Conservation (phyloP, 1,140 invertebrate genomes). For the Hydropsyche tenuis region DNA sequence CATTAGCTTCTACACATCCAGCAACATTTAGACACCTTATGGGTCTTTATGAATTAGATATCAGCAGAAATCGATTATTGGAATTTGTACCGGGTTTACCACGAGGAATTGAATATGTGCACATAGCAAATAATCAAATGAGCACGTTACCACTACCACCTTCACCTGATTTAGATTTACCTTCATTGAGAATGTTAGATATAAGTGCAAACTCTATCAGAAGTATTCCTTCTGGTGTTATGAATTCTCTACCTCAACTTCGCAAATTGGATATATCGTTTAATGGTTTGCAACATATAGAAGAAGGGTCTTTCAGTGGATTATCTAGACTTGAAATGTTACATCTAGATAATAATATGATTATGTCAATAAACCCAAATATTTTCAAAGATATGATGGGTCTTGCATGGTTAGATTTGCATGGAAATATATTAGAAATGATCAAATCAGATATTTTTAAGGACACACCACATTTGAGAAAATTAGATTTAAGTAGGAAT, state of each 20-base stretch:
- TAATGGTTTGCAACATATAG: slow-evolving; percentile 75
- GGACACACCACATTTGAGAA: slow-evolving; percentile 69
- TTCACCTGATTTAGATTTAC: slow-evolving; percentile 72
- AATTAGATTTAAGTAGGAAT: slow-evolving; percentile 80
- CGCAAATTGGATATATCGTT: slow-evolving; percentile 77
- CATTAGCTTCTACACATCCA: slow-evolving; percentile 70
- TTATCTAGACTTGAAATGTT: slow-evolving; percentile 75
- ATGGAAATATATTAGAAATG: slow-evolving; percentile 77
- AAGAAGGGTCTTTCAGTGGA: slow-evolving; percentile 73
- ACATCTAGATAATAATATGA: slow-evolving; percentile 78
- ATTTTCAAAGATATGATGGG: slow-evolving; percentile 69
- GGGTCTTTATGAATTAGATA: slow-evolving; percentile 79
- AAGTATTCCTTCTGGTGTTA: slow-evolving; percentile 68
- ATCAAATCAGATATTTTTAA: slow-evolving; percentile 73
- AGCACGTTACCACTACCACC: slow-evolving; percentile 67
- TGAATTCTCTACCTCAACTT: slow-evolving; percentile 74
- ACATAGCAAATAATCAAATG: slow-evolving; percentile 77
- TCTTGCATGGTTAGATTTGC: slow-evolving; percentile 73
- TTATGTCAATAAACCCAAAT: slow-evolving; percentile 71
- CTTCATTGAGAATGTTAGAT: slow-evolving; percentile 74
- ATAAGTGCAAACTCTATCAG: slow-evolving; percentile 79
- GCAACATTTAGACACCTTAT: slow-evolving; percentile 75
- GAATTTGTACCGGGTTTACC: slow-evolving; percentile 77
- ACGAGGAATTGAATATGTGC: slow-evolving; percentile 77
- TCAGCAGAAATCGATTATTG: slow-evolving; percentile 76